These are phyloP conservation scores for Tichodroma muraria DNA, from an alignment of 2,113 vertebrate species.

Conservation along the genomic window DNA sequence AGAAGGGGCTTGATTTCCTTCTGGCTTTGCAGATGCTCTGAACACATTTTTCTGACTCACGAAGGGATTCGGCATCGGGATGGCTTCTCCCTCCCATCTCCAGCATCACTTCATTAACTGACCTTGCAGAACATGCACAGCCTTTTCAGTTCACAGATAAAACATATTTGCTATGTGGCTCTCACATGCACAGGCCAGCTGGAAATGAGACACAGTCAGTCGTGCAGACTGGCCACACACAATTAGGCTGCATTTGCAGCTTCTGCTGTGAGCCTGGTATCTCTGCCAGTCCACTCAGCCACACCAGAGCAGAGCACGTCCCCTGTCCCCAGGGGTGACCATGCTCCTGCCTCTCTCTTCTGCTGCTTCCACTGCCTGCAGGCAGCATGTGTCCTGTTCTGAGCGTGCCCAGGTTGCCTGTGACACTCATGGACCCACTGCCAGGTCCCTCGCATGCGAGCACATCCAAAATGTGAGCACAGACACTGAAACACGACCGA, in stretches of 20 bases:
- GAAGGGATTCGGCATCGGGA: accelerated
- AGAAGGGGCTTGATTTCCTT: neutral
- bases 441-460: accelerated
- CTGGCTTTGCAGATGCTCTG: neutral
- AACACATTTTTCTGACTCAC: neutral
- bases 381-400: neutral
- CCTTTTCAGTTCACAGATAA: neutral
- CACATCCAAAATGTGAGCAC: accelerated
- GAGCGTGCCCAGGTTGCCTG: accelerated
- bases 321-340: neutral
- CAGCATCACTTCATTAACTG: neutral
- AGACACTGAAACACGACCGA: accelerated
- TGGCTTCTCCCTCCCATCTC: neutral
- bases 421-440: accelerated
- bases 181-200: neutral
- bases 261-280: neutral
- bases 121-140: neutral
- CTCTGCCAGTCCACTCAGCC: accelerated
- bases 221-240: neutral
- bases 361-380: neutral
- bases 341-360: neutral
- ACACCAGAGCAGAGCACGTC: neutral
- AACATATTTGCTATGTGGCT: neutral
- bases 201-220: neutral
- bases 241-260: neutral